Conservation (phyloP, 2,113 vertebrate genomes). For the Leptobrachium leishanense region DNA sequence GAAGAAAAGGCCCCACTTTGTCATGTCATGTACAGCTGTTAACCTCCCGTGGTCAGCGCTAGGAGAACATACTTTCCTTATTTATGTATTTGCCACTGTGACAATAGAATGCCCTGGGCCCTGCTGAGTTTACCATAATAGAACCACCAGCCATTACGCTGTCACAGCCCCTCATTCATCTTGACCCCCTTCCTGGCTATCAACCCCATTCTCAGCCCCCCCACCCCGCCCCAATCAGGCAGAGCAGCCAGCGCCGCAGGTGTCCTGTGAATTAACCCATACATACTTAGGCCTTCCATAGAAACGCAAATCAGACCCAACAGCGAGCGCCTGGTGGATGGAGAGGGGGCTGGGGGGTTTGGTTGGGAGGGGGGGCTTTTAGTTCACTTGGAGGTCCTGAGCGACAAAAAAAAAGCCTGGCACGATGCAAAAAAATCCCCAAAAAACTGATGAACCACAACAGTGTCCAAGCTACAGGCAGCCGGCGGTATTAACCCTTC, state of each 20-base stretch:
- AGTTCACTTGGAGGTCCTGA: slow-evolving; percentile 51
- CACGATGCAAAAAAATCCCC: background rate
- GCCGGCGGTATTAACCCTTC: no score
- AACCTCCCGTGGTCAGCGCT: slow-evolving; percentile 80
- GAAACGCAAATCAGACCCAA: slow-evolving; percentile 64
- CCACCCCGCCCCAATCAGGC: slow-evolving; percentile 59
- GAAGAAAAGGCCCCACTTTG: slow-evolving; percentile 84
- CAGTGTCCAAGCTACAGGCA: background rate
- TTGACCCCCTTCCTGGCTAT: slow-evolving; percentile 34
- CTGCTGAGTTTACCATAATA: slow-evolving; percentile 79
- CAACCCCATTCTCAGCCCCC: slow-evolving; percentile 43
- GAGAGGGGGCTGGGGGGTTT: slow-evolving; percentile 52
- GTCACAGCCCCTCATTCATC: slow-evolving; percentile 40
- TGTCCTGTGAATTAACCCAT: slow-evolving; percentile 75
- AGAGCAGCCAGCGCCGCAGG: slow-evolving; percentile 72
- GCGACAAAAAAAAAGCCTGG: slow-evolving; percentile 53
- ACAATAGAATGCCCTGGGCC: slow-evolving; percentile 77
- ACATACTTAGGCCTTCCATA: slow-evolving; percentile 61
- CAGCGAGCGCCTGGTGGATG: slow-evolving; percentile 37
- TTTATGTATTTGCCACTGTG: slow-evolving; percentile 87
- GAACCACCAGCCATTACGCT: slow-evolving; percentile 72
- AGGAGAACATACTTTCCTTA: slow-evolving; percentile 83
- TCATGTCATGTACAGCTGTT: slow-evolving; percentile 96
- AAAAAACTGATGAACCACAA: background rate
- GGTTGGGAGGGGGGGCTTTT: background rate